Percentiles rank a stretch among this genome's conserved stretches.
These are phyloP conservation scores for Hirtodrosophila cameraria DNA, from an alignment of 2,888 invertebrate genomes.

Conservation along the genomic window DNA sequence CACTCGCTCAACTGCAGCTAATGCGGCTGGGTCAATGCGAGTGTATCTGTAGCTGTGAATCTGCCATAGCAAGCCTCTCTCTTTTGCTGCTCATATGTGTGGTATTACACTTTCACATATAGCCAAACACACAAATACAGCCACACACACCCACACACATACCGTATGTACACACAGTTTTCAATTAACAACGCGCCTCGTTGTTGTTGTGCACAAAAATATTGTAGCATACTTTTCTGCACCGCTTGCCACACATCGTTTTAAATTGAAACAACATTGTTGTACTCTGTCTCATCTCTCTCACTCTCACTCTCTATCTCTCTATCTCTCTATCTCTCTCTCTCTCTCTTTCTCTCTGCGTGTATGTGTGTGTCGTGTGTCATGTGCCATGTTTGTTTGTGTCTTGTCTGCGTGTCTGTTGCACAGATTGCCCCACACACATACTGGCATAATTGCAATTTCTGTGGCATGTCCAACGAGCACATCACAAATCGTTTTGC, in stretches of 20 bases:
- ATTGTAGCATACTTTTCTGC: slow-evolving; percentile 59
- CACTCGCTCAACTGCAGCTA: slow-evolving; percentile 79
- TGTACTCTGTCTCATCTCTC: neutral
- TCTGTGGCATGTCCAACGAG: slow-evolving; percentile 39
- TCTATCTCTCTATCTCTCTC: too few species aligned
- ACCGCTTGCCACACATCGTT: slow-evolving; percentile 26
- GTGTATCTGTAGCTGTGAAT: slow-evolving; percentile 27
- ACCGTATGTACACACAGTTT: slow-evolving; percentile 19
- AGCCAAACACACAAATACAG: slow-evolving; percentile 2
- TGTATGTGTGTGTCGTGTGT: too few species aligned
- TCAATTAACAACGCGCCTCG: slow-evolving; percentile 48
- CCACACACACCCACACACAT: neutral
- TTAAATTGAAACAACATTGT: slow-evolving; percentile 26
- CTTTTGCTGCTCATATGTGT: neutral
- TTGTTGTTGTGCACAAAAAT: slow-evolving; percentile 30
- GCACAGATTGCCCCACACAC: slow-evolving; percentile 12
- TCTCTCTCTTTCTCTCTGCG: too few species aligned
- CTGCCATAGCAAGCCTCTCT: slow-evolving; percentile 2
- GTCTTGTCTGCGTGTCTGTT: slow-evolving; percentile 10
- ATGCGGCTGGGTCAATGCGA: slow-evolving; percentile 50
- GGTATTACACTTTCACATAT: slow-evolving; percentile 27
- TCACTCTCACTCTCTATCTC: neutral
- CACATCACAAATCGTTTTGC: slow-evolving; percentile 41
- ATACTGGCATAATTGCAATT: slow-evolving; percentile 36
- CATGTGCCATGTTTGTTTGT: slow-evolving; percentile 1